Evolutionary conservation across 2,113 vertebrate genomes (phyloP), one percentile per base, ranked within the genome.

Genomic region (Gymnogyps californianus): DNA sequence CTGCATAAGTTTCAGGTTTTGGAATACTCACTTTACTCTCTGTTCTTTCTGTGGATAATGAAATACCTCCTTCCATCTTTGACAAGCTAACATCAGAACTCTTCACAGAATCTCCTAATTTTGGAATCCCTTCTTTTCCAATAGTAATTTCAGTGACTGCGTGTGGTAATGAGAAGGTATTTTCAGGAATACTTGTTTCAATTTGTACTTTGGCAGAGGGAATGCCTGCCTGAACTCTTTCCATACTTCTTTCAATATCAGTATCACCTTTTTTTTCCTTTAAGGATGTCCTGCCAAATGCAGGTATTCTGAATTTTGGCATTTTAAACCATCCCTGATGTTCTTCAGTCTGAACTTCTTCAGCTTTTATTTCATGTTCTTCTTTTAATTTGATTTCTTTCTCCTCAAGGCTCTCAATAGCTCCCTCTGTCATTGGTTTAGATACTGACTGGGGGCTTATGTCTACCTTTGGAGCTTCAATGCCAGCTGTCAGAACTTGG

Each of bases 251-350:
- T 92, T 96, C 92, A 66, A 6, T 61, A 55, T 72, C 92, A 29
- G 8, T 16, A 32, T 90, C 66, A 32, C 11, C 9, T 9, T 66
- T 92, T 28, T 28, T 90, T 51, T 76, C 94, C 91, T 91, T 96
- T 86, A 83, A 76, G 17, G 94, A 72, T 32, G 92, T 77, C 4
- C 42, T 96, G 21, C 81, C 49, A 85, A 98, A 94, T 66, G 78
- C 29, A 54, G 98, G 97, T 84, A 97, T 90, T 49, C 55, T 97
- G 76, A 98, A 93, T 61, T 88, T 96, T 58, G 98, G 98, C 94
- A 97, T 94, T 91, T 89, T 94, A 83, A 98, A 97, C 97, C 97
- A 97, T 62, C 91, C 91, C 16, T 96, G 97, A 69, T 96, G 77
- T 72, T 94, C 97, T 88, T 96, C 97, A 89, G 36, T 59, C 34